Evolutionary conservation across 1,140 invertebrate genomes (phyloP), one percentile per base, ranked within the genome.

Genomic region (Neoseiulus cucumeris): DNA sequence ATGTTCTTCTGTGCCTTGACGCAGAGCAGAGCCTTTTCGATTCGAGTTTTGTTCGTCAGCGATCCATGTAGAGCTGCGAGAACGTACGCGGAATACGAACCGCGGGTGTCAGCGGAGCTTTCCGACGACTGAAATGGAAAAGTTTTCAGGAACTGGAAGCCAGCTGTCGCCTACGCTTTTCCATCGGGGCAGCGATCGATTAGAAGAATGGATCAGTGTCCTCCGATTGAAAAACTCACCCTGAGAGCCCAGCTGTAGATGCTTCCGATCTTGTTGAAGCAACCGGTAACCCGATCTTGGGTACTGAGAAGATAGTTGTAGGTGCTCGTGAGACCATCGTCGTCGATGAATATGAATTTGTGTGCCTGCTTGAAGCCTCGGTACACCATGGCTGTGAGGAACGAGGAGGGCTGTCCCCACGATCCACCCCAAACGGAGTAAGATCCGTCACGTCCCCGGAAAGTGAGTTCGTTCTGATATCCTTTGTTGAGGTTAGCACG

Each of bases 321-420:
- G 5, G 74, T 72, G 44, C 71, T 70, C 6, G 67, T 66, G 1
- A 81, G 64, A 42, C 79, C 72, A n/a, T 74, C 70, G 14, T 74
- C 64, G 68, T 88, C 85, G n/a, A 89, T 80, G 66, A 79, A 79
- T 66, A 87, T 84, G 68, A 81, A 81, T 0, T 73, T 70, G 25
- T 77, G 75, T 1, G 85, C 84, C 70, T 84, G 80, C 4, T 80
- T 78, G 68, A 89, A 81, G 2, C 85, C 85, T 69, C 83, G 82
- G 0, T 89, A 76, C 12, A 87, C 84, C 74, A 89, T 89, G 0
- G 87, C 85, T 0, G 87, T 89, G n/a, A 90, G 75, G 83, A 87
- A 91, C 44, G 84, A 85, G 17, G 86, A 89, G 0, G 87, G 84
- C 2, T 74, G 73, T 1, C 74, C 71, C 59, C 85, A 83, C 0